Base-by-base conservation (phyloP, 1,140 invertebrate species). In the Amphibalanus amphitrite region DNA sequence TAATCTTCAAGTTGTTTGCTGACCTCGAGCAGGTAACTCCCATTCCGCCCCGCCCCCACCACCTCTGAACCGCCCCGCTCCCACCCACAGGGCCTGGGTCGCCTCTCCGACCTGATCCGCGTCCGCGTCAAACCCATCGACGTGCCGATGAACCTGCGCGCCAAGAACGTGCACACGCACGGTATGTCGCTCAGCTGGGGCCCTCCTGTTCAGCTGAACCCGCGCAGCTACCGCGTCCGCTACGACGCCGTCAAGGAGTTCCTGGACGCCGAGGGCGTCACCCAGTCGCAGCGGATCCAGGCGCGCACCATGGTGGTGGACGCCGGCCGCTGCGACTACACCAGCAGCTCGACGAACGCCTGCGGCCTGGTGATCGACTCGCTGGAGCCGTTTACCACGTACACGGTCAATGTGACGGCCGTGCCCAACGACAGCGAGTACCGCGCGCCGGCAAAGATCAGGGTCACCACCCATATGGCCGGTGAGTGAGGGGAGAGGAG, bases 201-300 rank as follows among this genome's bases (percentile, higher is more conserved):
- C 30, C 87, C 90, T n/a, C 94, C 95, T 0, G 90, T 92, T 78
- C 87, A 89, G 76, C 83, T 95, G 70, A 94, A 91, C 80, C 93
- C 93, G 0, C 85, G 89, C 69, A 90, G 88, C 77, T 97, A 96
- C 80, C 91, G 90, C 77, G 84, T 98, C 69, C 90, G 89, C 3
- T 97, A 91, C 78, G 91, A 93, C 79, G 94, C 95, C 8, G 85
- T 94, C 71, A 97, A 97, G 81, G 90, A 94, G 77, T 97, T 95
- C 79, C 90, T 95, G 17, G 94, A 97, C 79, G 93, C 91, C 8
- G 90, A 94, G 76, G 92, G 92, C 23, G 90, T 93, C 78, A 92
- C 92, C 0, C 92, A 95, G 80, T 90, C 87, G 0, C 90, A 93
- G 79, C 85, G 85, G 67, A 88, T 95, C n/a, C 86, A 87, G 0